Base-by-base conservation (phyloP, 2,888 invertebrate species). In the Notocelia uddmanniana region DNA sequence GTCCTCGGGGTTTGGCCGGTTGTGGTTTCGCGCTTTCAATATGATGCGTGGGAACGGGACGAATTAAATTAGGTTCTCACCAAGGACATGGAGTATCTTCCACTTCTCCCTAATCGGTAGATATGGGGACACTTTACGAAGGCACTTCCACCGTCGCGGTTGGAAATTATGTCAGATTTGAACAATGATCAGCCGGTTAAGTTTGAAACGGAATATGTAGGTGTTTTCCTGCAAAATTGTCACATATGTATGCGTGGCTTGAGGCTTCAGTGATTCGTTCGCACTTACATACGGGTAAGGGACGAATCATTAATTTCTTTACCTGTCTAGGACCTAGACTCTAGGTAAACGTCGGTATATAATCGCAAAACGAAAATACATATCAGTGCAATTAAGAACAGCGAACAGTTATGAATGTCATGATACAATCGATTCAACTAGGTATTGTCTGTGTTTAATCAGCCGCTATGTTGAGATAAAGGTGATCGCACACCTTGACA, bases 11-110 rank as follows among this genome's bases (percentile, higher is more conserved):
- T 81, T 52, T 54, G 79, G 79, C 79, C 76, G 81, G 82, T 83
- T 83, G 80, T 80, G 80, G 81, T 81, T 82, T 78, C 75, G 77
- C 77, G 77, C 76, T 77, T 79, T 81, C 82, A 79, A 81, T 81
- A 79, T 74, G 76, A 76, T 76, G 79, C 82, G 89, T 89, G 89
- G 85, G 88, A 89, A 89, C 74, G 77, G 60, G 26, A 48, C 48
- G 37, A 48, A 48, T 62, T 62, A 68, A 62, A 72, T 72, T 71
- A 71, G 66, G 59, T 54, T 41, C 18, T 45, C 21, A 26, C 26
- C 45, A 45, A 45, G 45, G 45, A 45, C 45, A 45, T 45, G 45
- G 6, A 6, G 45, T 45, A 45, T 45, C 45, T 45, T n/a, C 2
- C 45, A n/a, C 5, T 45, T n/a, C 41, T 15, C 15, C 6, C 15